phyloP scores from a whole-genome alignment of 2,113 vertebrate genomes.

The Varanus komodoensis region DNA sequence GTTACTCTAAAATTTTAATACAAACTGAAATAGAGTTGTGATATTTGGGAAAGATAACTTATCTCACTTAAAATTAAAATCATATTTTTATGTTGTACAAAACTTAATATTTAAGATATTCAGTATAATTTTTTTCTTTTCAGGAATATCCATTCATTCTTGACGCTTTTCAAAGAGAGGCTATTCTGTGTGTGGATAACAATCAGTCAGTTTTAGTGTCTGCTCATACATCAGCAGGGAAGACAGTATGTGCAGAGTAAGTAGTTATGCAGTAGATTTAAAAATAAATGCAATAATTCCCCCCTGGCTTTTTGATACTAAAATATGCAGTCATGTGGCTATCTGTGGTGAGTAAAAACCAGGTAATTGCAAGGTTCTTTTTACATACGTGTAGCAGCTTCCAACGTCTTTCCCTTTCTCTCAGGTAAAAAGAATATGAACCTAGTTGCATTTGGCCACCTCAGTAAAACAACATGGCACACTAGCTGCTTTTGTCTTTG shows the following conservation, averaged over 20 bases:
- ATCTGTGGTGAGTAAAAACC: background rate
- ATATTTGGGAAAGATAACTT: background rate
- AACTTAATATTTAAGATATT: background rate
- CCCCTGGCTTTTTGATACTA: background rate
- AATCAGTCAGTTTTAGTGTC: conserved; percentile 98
- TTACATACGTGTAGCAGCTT: background rate
- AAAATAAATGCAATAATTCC: background rate
- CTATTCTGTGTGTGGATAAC: conserved; percentile 96
- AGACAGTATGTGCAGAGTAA: conserved; percentile 99
- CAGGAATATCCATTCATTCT: conserved; percentile 98
- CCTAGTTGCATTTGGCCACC: too few species aligned
- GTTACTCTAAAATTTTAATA: background rate
- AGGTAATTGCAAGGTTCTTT: background rate
- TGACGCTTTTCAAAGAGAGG: conserved; percentile 97
- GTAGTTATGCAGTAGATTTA: conserved; percentile 67
- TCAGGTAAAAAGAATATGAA: background rate
- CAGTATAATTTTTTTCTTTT: conserved; percentile 35
- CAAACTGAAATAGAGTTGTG: background rate
- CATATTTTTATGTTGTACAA: background rate
- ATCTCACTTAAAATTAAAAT: background rate
- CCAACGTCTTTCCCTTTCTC: background rate
- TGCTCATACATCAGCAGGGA: conserved; percentile 98
- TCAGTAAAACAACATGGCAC: too few species aligned
- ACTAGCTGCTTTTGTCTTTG: too few species aligned
- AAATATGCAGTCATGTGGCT: background rate